These are phyloP conservation scores for Eriocheir sinensis DNA, from an alignment of 1,140 invertebrate genomes.

Conservation along the genomic window DNA sequence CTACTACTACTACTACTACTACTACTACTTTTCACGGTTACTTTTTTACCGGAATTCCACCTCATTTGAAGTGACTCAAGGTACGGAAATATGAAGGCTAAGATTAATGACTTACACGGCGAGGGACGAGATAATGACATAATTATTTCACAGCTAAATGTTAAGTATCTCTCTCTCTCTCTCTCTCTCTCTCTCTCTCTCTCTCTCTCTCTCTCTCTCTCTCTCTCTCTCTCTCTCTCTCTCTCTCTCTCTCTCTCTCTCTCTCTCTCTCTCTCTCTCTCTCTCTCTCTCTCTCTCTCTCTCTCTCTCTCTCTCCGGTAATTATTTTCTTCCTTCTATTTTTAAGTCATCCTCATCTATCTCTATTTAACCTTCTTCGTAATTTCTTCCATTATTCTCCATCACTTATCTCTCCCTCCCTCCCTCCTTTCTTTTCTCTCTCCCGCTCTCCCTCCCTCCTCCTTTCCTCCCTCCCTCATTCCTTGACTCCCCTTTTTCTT, in stretches of 20 bases:
- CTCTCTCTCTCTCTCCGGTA: not conserved
- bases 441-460: not conserved
- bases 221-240: slow-evolving; percentile 50
- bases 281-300: not conserved
- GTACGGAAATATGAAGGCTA: not conserved
- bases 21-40: not conserved
- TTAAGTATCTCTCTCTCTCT: slow-evolving; percentile 56
- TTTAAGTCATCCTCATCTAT: slow-evolving; percentile 8
- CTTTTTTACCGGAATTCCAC: not conserved
- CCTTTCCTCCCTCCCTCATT: too few species aligned
- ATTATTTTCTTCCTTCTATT: not conserved
- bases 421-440: not conserved
- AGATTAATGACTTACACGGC: not conserved
- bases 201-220: slow-evolving; percentile 60
- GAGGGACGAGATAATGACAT: not conserved
- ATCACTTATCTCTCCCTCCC: not conserved
- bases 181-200: slow-evolving; percentile 60
- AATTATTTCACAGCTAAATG: not conserved
- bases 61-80: not conserved
- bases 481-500: too few species aligned
- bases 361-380: slow-evolving; percentile 2
- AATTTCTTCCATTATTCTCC: slow-evolving; percentile 25
- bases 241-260: slow-evolving; percentile 56
- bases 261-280: not conserved
- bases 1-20: not conserved